Conservation (phyloP, 1,140 invertebrate species). For the Drosophila pseudoananassae region DNA sequence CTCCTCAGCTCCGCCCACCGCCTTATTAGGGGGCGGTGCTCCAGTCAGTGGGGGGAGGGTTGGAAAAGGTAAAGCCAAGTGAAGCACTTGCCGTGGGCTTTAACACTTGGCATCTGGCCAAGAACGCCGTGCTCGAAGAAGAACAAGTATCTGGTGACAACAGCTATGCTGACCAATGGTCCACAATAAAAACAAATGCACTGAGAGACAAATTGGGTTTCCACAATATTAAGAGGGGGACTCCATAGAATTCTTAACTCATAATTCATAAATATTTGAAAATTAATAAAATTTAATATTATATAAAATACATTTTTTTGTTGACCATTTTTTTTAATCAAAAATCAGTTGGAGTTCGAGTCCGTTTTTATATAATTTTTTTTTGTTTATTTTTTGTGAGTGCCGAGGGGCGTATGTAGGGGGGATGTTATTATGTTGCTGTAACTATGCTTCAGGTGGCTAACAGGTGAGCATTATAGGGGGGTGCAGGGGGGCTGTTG, state of each 20-base stretch:
- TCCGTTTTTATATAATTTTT: no score
- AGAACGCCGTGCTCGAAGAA: constrained; percentile 5
- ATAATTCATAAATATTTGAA: no score
- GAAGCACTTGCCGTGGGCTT: constrained; percentile 72
- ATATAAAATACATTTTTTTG: no score
- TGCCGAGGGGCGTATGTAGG: neutral
- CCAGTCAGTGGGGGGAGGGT: constrained; percentile 21
- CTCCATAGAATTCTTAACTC: no score
- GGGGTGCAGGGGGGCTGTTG: neutral
- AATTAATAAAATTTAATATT: no score
- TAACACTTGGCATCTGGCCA: constrained; percentile 66
- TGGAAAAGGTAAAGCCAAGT: constrained; percentile 15
- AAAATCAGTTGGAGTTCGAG: no score
- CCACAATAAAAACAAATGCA: constrained; percentile 5
- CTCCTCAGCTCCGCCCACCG: constrained; percentile 37
- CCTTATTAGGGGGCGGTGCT: constrained; percentile 13
- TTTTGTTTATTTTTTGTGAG: neutral
- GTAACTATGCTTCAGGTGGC: constrained; percentile 62
- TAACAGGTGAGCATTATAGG: constrained; percentile 40
- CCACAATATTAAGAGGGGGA: no score
- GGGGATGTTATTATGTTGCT: constrained; percentile 57
- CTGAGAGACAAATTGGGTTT: neutral
- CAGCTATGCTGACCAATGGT: constrained; percentile 17
- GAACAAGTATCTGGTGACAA: constrained; percentile 64
- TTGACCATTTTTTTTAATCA: no score